Percentiles rank a stretch among this genome's conserved stretches.
Conservation (phyloP, 2,888 invertebrate genomes). For the Mantis religiosa region DNA sequence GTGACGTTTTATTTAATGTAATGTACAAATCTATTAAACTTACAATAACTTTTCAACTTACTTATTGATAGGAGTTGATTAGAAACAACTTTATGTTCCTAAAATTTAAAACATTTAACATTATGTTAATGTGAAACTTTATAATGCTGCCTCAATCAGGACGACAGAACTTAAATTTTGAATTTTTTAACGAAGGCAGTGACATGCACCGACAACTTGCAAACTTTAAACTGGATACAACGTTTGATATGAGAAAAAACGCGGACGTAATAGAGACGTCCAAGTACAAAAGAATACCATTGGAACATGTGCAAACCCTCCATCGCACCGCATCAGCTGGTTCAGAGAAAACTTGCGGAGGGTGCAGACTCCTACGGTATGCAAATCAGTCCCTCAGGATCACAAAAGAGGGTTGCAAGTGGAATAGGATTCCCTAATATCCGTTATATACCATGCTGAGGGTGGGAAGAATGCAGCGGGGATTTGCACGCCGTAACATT, state of each 20-base stretch:
- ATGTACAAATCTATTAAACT: too few relatives aligned
- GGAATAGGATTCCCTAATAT: conserved; percentile 4
- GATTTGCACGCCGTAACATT: not conserved
- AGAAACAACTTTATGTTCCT: too few relatives aligned
- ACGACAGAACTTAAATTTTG: too few relatives aligned
- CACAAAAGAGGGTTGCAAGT: not conserved
- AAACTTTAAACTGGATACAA: not conserved
- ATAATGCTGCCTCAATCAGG: too few relatives aligned
- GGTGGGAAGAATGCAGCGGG: not conserved
- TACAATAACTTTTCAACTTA: too few relatives aligned
- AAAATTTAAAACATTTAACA: too few relatives aligned
- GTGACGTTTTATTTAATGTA: too few relatives aligned
- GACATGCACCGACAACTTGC: not conserved
- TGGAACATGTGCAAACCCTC: not conserved
- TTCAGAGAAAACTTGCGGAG: not conserved
- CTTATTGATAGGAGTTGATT: too few relatives aligned
- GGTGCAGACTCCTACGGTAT: not conserved
- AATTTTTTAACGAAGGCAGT: not conserved
- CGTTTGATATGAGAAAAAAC: not conserved
- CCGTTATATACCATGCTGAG: not conserved
- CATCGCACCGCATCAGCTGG: not conserved
- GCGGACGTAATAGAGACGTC: not conserved
- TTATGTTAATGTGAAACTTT: too few relatives aligned
- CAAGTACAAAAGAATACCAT: not conserved
- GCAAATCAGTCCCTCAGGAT: not conserved